These are phyloP conservation scores for Ceratina australensis DNA, from an alignment of 1,140 invertebrate genomes.

Conservation along the genomic window DNA sequence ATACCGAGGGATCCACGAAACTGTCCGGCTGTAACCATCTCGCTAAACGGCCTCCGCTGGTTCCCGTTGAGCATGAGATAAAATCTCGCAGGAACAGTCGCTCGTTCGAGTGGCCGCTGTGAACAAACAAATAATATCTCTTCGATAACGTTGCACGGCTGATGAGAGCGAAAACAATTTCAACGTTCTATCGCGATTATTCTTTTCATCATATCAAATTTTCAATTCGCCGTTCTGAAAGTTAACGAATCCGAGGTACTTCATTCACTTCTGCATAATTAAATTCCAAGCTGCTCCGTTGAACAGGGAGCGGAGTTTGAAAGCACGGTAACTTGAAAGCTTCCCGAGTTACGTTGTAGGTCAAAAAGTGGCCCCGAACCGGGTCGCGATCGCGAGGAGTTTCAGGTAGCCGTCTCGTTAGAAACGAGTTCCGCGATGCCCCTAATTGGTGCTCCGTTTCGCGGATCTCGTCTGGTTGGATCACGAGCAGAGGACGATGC, in stretches of 20 bases:
- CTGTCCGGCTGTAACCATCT: constrained; percentile 97
- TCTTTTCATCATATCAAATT: too few species aligned
- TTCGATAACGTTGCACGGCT: background rate
- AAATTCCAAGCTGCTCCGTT: background rate
- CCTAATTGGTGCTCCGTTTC: constrained; percentile 65
- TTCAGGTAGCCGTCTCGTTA: constrained; percentile 46
- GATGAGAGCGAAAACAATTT: too few species aligned
- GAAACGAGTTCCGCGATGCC: constrained; percentile 64
- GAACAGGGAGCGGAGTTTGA: too few species aligned
- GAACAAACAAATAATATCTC: constrained; percentile 59
- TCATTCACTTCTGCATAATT: background rate
- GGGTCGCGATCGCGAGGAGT: constrained; percentile 11
- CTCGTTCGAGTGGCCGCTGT: constrained; percentile 91
- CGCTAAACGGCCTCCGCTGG: constrained; percentile 94
- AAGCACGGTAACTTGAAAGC: background rate
- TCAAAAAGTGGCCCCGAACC: constrained; percentile 10
- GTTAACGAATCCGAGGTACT: background rate
- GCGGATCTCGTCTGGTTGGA: constrained; percentile 54
- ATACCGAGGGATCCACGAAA: constrained; percentile 92
- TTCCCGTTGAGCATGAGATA: constrained; percentile 90
- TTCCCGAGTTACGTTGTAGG: background rate
- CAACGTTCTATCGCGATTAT: too few species aligned
- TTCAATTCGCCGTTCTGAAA: too few species aligned
- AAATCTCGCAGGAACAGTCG: constrained; percentile 97
- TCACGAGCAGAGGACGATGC: constrained; percentile 64